Base-by-base conservation (phyloP, 1,140 invertebrate genomes). In the Ips nitidus region DNA sequence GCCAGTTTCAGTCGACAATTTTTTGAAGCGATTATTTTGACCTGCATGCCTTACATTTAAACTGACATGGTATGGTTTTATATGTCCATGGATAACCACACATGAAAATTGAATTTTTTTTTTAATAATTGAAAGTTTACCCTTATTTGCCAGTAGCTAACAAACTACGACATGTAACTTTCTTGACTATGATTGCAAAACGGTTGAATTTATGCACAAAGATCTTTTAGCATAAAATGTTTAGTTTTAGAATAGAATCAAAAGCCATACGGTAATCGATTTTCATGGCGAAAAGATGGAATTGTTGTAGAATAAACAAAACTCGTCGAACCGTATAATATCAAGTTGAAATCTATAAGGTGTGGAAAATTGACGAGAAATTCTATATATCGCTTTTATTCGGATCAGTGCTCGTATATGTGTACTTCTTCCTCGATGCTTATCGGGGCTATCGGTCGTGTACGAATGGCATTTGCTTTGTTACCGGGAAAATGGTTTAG, bases 301-400 rank as follows among this genome's bases (percentile, higher is more conserved):
- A 52, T 68, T 60, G 57, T 59, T 60, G 56, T 68, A 68, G 57
- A 60, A 68, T 68, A 68, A 68, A 68, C 66, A 68, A 60, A 40
- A 68, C 53, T 68, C 57, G n/a, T 52, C 41, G 5, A 68, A 43
- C 57, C 47, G 66, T 52, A 52, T 60, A 68, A 68, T 60, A 59
- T 68, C 57, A 60, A 59, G 39, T 41, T n/a, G 47, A 68, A 60
- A 68, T 68, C 39, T 53, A 60, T 68, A 60, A 59, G 57, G 66
- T 52, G 57, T 68, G 47, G 39, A 60, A 53, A 68, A 68, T 52
- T 61, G 57, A 45, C 56, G 66, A 68, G 57, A 59, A 68, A 68
- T 68, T 45, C 60, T 58, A 47, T 22, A 22, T 41, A 66, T 58
- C 55, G 55, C 53, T 66, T 64, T 66, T 66, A 66, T 50, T 56